Percentiles rank a stretch among this genome's conserved stretches.
Evolutionary conservation across 1,140 invertebrate species (phyloP).

Genomic region (Pseudomyrmex concolor): DNA sequence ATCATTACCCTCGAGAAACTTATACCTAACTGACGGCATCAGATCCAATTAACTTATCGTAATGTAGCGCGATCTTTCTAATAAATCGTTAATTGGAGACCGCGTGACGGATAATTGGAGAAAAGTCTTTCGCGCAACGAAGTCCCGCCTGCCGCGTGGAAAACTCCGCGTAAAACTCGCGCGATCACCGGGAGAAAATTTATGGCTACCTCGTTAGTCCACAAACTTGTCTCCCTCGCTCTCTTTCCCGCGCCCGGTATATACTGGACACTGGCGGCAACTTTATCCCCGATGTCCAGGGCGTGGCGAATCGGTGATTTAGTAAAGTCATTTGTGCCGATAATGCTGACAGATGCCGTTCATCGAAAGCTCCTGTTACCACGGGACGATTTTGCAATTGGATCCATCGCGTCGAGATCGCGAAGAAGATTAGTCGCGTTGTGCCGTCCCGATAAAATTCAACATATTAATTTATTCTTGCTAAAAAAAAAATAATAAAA

Average conservation of each 20-base stretch:
- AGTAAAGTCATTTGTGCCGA: conserved; percentile 84
- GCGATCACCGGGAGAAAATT: conserved; percentile 74
- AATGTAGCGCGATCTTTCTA: conserved; percentile 49
- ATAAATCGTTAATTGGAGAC: conserved; percentile 75
- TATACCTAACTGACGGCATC: conserved; percentile 11
- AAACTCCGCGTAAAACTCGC: conserved; percentile 52
- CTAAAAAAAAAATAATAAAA: too few species aligned
- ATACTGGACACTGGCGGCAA: conserved; percentile 81
- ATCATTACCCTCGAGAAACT: conserved; percentile 55
- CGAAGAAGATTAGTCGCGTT: neutral
- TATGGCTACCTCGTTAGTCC: conserved; percentile 80
- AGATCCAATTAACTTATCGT: conserved; percentile 60
- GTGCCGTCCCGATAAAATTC: conserved; percentile 6
- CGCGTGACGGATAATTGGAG: conserved; percentile 65
- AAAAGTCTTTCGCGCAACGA: conserved; percentile 43
- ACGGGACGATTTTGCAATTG: conserved; percentile 55
- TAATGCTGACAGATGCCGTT: conserved; percentile 82
- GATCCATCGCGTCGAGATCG: conserved; percentile 26
- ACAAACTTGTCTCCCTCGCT: conserved; percentile 43
- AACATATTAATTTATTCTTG: neutral
- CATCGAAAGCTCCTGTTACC: conserved; percentile 75
- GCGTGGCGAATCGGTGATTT: conserved; percentile 84
- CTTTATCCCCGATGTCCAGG: conserved; percentile 82
- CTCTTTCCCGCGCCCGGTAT: conserved; percentile 55
- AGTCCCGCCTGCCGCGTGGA: conserved; percentile 35